Evolutionary conservation across 2,888 invertebrate genomes (phyloP), one percentile per base, ranked within the genome.

Genomic region (Drosophila peninsularis): DNA sequence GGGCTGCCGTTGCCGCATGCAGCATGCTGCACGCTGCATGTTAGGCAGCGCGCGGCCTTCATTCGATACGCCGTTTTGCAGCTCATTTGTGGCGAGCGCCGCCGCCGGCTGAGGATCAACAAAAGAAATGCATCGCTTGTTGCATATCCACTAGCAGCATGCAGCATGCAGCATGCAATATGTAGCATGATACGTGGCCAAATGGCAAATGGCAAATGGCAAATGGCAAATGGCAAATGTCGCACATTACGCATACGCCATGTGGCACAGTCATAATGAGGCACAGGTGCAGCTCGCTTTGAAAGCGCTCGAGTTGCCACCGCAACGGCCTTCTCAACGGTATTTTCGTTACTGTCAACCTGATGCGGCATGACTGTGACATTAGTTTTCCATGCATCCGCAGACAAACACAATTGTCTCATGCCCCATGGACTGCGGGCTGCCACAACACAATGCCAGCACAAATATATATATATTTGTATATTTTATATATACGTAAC

Each of bases 291-390:
- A 30, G 36, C 50, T 36, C 50, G 13, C 47, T 50, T 50, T 50
- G 50, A 50, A 50, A n/a, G 50, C n/a, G 21, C 34, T 11, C 7
- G 5, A 14, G 27, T 17, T 34, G 9, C 34, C 50, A 9, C 21
- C 47, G 44, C 14, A 14, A 41, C 36, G 34, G 19, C 45, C 36
- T 36, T 41, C 67, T 54, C 77, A 71, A 64, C 73, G 62, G 50
- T 57, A 76, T 73, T 80, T 78, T 85, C 78, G 78, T 78, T 75
- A 78, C 71, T 84, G 85, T 73, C 78, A 82, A 70, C 85, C 72
- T 82, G 75, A 82, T 78, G 80, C 71, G 70, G 80, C 78, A 78
- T 82, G 83, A 82, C 80, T 85, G 76, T 82, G 78, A 80, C 80
- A 82, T 82, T 82, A 85, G 86, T 85, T 85, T 75, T 54, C 54